These are phyloP conservation scores for Spheniscus mendiculus DNA, from an alignment of 2,113 vertebrate species.

Conservation along the genomic window DNA sequence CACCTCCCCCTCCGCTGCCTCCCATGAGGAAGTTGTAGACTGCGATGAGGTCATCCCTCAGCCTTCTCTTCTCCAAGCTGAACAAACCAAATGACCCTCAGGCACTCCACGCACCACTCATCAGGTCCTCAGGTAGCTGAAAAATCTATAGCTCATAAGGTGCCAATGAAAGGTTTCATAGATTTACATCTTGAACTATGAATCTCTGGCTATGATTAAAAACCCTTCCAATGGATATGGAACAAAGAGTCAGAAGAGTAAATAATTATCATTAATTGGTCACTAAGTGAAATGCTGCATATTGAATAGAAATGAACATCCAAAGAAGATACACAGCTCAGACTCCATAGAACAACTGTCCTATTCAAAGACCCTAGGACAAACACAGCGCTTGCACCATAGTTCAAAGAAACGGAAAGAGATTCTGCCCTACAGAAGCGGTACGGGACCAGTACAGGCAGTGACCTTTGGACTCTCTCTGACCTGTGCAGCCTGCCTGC, in stretches of 20 bases:
- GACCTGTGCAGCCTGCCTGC: not conserved
- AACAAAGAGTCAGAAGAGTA: not conserved
- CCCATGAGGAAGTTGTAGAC: not conserved
- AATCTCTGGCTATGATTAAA: not conserved
- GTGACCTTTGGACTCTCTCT: not conserved
- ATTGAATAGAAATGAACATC: not conserved
- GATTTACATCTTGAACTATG: not conserved
- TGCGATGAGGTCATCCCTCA: not conserved
- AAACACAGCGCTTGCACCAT: not conserved
- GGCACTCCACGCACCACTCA: not conserved
- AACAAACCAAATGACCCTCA: not conserved
- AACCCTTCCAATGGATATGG: not conserved
- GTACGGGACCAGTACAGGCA: not conserved
- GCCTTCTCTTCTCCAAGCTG: not conserved
- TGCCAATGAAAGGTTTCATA: not conserved
- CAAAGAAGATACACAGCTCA: not conserved
- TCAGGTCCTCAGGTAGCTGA: not conserved
- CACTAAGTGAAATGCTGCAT: not conserved
- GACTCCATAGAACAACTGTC: not conserved
- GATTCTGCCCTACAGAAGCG: not conserved
- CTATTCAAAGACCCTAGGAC: not conserved
- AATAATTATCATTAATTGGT: not conserved
- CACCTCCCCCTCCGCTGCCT: not conserved
- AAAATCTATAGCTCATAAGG: not conserved
- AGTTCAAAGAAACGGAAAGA: not conserved